Percentiles rank a stretch among this genome's conserved stretches.
Conservation (phyloP, 2,113 vertebrate species). For the Eulemur macaco region DNA sequence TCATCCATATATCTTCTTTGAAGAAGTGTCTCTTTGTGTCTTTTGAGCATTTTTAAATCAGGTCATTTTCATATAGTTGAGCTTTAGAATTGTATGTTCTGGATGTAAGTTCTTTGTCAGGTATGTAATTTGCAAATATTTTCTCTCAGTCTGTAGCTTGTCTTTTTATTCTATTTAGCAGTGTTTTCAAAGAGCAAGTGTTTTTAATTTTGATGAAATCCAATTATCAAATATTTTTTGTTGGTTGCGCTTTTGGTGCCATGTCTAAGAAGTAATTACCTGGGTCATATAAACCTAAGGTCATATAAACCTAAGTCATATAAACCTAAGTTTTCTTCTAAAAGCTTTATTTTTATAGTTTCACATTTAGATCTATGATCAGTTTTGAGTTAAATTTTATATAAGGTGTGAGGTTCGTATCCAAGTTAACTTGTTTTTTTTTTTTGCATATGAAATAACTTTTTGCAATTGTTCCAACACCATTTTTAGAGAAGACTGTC, state of each 20-base stretch:
- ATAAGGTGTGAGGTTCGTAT: not conserved
- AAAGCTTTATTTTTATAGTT: not conserved
- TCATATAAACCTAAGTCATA: not conserved
- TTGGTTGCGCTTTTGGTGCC: not conserved
- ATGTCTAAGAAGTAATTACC: not conserved
- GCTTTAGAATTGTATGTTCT: not conserved
- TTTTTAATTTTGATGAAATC: not conserved
- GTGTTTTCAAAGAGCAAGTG: not conserved
- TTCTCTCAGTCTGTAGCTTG: not conserved
- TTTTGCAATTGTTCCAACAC: not conserved
- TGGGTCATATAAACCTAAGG: not conserved
- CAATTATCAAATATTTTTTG: not conserved
- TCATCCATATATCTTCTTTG: not conserved
- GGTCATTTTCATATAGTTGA: not conserved
- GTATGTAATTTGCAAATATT: not conserved
- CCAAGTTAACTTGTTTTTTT: not conserved
- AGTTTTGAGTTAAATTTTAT: not conserved
- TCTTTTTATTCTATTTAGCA: not conserved
- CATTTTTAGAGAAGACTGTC: not conserved
- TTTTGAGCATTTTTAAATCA: not conserved
- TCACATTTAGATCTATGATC: not conserved
- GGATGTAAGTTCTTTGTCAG: not conserved
- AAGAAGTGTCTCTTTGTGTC: not conserved
- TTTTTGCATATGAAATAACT: not conserved
- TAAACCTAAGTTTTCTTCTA: not conserved